phyloP scores from a whole-genome alignment of 2,113 vertebrate species.

The Myotis brandtii region DNA sequence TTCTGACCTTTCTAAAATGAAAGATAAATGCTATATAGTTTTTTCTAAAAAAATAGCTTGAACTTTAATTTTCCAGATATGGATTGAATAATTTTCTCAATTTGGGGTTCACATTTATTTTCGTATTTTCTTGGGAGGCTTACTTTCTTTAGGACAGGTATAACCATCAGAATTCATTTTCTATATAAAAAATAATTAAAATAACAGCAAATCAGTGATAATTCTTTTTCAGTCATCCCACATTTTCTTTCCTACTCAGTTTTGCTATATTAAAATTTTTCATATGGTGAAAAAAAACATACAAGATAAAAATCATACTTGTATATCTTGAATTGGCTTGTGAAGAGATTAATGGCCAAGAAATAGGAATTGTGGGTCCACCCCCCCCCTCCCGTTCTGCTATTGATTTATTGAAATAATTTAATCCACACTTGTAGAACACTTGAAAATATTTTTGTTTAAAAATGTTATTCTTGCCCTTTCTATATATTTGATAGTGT shows the following conservation, averaged over 20 bases:
- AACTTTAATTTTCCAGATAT: not conserved
- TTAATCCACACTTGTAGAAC: not conserved
- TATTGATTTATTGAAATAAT: slow-evolving; percentile 10
- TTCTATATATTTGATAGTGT: slow-evolving; percentile 14
- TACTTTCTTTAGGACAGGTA: not conserved
- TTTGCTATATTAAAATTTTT: slow-evolving; percentile 41
- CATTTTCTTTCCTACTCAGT: slow-evolving; percentile 18
- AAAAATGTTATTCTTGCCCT: slow-evolving; percentile 22
- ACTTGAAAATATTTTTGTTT: slow-evolving; percentile 44
- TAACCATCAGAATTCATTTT: not conserved
- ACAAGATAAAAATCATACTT: slow-evolving; percentile 32
- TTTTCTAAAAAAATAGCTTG: not conserved
- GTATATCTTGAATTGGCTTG: not conserved
- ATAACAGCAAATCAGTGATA: not conserved
- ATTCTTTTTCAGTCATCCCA: not conserved
- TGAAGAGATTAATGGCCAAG: not conserved
- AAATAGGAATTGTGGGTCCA: not conserved
- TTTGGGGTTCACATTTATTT: not conserved
- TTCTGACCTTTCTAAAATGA: slow-evolving; percentile 27
- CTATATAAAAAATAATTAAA: not conserved
- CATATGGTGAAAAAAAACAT: not conserved
- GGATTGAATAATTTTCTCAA: not conserved
- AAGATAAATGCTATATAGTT: not conserved
- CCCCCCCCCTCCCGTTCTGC: not conserved
- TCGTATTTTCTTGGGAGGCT: not conserved